phyloP scores from a whole-genome alignment of 2,888 invertebrate species.

The Cosmorhoe ocellata region DNA sequence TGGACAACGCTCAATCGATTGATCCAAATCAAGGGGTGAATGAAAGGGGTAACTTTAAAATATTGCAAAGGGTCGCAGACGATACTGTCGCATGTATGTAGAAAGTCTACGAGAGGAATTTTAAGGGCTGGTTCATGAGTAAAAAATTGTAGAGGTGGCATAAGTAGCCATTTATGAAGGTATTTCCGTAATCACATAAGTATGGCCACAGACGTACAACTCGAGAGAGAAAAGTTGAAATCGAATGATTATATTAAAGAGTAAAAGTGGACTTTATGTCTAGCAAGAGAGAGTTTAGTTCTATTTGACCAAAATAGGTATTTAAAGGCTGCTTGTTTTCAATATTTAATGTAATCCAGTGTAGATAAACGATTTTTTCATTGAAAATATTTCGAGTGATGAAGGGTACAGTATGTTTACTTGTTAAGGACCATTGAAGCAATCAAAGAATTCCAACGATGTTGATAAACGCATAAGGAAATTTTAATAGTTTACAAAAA shows the following conservation, averaged over 20 bases:
- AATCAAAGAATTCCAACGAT: neutral
- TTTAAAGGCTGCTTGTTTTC: no score
- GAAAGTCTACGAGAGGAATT: slow-evolving; percentile 14
- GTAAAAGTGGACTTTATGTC: neutral
- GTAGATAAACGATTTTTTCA: neutral
- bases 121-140: slow-evolving; percentile 7
- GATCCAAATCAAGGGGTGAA: slow-evolving; percentile 62
- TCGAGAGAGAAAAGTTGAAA: no score
- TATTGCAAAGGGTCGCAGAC: slow-evolving; percentile 64
- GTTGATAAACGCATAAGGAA: neutral
- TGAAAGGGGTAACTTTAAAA: slow-evolving; percentile 72
- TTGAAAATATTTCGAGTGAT: neutral
- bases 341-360: neutral
- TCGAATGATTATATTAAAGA: no score
- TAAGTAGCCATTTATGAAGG: slow-evolving; percentile 1
- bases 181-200: slow-evolving; percentile 4
- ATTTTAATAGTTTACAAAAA: neutral
- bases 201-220: neutral
- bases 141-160: slow-evolving; percentile 12
- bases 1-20: slow-evolving; percentile 71
- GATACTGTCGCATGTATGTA: slow-evolving; percentile 31
- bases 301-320: no score
- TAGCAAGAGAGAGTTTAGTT: neutral
- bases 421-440: neutral
- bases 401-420: no score